Conservation (phyloP, 2,888 invertebrate species). For the Odontomyia ornata region DNA sequence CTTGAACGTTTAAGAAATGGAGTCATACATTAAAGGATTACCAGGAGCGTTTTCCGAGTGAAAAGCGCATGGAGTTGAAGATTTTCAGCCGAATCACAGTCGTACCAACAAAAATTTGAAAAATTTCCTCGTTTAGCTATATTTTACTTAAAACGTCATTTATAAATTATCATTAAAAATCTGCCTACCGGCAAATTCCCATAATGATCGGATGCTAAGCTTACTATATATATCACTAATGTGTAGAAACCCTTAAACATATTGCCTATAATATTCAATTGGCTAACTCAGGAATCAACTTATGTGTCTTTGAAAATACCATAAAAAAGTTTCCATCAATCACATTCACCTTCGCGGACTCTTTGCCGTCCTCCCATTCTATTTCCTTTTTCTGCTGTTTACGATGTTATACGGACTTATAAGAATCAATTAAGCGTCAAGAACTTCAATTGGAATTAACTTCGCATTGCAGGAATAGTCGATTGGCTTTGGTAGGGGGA, state of each 20-base stretch:
- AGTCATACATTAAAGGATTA: conserved; percentile 17
- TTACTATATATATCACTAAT: too few species aligned
- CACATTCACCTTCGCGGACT: conserved; percentile 12
- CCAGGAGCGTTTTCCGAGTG: not conserved
- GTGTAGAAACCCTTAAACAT: not conserved
- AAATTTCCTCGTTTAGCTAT: too few species aligned
- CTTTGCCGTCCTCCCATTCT: not conserved
- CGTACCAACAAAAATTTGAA: too few species aligned
- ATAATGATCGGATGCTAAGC: too few species aligned
- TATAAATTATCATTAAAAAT: too few species aligned
- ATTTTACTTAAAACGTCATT: too few species aligned
- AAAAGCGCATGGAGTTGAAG: not conserved
- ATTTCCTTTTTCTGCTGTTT: not conserved
- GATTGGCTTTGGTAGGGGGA: not conserved
- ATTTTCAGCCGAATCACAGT: too few species aligned
- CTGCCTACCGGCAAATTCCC: too few species aligned
- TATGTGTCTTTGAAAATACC: not conserved
- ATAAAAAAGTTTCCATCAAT: conserved; percentile 41
- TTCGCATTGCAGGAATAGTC: not conserved
- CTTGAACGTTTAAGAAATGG: not conserved
- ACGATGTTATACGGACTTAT: conserved; percentile 10
- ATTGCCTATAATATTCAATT: too few species aligned
- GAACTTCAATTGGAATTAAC: conserved; percentile 14
- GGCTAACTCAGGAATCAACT: not conserved
- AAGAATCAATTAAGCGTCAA: conserved; percentile 36